Evolutionary conservation across 1,140 invertebrate genomes (phyloP).

Genomic region (honey bee (Apis mellifera)): DNA sequence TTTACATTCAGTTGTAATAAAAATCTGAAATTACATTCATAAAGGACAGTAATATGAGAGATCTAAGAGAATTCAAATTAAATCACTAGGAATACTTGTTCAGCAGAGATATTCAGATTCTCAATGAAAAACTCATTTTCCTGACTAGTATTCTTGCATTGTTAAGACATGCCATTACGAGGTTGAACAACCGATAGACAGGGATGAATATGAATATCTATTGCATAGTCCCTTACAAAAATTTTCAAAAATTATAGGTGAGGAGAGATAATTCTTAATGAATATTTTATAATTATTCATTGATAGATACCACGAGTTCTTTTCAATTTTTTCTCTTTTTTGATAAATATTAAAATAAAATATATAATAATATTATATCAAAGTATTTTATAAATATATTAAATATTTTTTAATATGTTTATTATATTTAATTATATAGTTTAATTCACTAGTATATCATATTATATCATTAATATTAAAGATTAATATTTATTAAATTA

Average conservation of each 20-base stretch:
- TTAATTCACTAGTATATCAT: no score
- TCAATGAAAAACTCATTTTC: slow-evolving; percentile 23
- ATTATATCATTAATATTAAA: no score
- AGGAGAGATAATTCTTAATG: neutral
- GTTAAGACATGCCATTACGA: slow-evolving; percentile 34
- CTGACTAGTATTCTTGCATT: slow-evolving; percentile 9
- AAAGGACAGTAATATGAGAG: slow-evolving; percentile 7
- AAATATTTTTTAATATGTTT: neutral
- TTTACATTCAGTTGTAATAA: neutral
- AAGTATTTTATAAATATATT: neutral
- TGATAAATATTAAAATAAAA: neutral
- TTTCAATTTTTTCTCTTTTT: neutral
- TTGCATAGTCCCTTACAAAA: slow-evolving; percentile 17
- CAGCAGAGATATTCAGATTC: slow-evolving; percentile 4
- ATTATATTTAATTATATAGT: no score
- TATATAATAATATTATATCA: no score
- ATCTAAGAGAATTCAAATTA: neutral
- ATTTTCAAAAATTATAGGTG: slow-evolving; percentile 2
- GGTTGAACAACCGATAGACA: slow-evolving; percentile 28
- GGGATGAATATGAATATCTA: slow-evolving; percentile 39
- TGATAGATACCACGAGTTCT: neutral
- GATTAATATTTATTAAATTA: no score
- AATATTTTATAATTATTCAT: slow-evolving; percentile 2
- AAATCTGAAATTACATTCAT: slow-evolving; percentile 6
- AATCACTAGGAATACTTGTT: neutral